Base-by-base conservation (phyloP, 2,797 vertebrate species). In the Gymnodraco acuticeps region DNA sequence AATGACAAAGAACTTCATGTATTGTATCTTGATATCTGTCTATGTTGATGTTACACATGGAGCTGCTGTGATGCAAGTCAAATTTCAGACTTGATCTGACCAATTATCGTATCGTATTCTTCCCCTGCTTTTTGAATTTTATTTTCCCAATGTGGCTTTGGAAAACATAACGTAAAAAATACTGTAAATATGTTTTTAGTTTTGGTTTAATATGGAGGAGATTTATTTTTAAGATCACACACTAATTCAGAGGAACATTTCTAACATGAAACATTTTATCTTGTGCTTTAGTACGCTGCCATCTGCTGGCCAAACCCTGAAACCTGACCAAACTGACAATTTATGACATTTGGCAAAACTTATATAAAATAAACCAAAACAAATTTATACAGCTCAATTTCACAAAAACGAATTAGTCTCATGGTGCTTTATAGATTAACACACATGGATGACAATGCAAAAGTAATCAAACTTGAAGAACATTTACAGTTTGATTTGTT, bases 271-370 rank as follows among this genome's bases (percentile, higher is more conserved):
- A 31, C 19, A 51, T 13, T 7, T 2, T 10, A 78, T 76, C 43
- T 87, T 89, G 47, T 50, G 63, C 77, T 91, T 86, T 86, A 87
- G n/a, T 74, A 72, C 79, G 75, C 86, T 89, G 75, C 93, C 94
- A 91, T 86, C 95, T 95, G 87, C 88, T 95, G 95, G 93, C 3
- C 45, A 75, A 31, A 73, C 33, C 17, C 2, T 38, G 31, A 15
- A 43, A 63, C 42, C 12, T n/a, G 6, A 43, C 6, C 16, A 52
- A 43, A 54, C 14, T 17, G 5, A 23, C 20, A 46, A 10, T 3
- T 31, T 1, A 3, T 27, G 23, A 53, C 14, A n/a, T 27, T 12
- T n/a, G 17, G 6, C 1, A 45, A 8, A 41, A 43, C 20, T 41
- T 16, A 38, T 38, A 38, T 61, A 0, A 43, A 27, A 15, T 7